Conservation (phyloP, 2,888 invertebrate genomes). For the Prosapia bicincta region DNA sequence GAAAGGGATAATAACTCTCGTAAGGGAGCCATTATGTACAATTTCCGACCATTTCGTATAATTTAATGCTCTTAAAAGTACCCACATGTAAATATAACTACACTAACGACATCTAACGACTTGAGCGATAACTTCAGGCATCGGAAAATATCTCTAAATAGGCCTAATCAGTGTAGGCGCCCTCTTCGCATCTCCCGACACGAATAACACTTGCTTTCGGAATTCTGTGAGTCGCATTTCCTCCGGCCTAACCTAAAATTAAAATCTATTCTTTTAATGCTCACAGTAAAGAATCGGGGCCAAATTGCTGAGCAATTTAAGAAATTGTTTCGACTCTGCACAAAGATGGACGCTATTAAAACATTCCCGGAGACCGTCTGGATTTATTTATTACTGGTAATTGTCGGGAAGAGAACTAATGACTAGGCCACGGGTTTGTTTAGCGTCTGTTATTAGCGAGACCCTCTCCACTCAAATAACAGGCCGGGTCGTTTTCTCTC, state of each 20-base stretch:
- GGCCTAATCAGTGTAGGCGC: background rate
- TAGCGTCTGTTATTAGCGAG: constrained; percentile 25
- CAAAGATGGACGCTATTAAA: background rate
- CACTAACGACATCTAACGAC: too few relatives aligned
- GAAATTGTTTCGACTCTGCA: background rate
- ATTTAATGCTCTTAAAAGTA: too few relatives aligned
- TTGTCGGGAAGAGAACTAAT: constrained; percentile 8
- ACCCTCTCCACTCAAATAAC: background rate
- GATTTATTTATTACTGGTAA: background rate
- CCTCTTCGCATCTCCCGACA: background rate
- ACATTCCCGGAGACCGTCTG: background rate
- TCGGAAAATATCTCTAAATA: too few relatives aligned
- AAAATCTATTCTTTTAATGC: background rate
- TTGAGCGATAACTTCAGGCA: too few relatives aligned
- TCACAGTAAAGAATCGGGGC: background rate
- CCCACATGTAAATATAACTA: too few relatives aligned
- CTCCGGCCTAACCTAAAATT: background rate
- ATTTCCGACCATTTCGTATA: too few relatives aligned
- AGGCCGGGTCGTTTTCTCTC: background rate
- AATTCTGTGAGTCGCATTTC: background rate
- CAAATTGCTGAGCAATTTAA: background rate
- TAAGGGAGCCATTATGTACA: too few relatives aligned
- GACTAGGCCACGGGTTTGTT: constrained; percentile 21
- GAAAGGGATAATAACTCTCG: too few relatives aligned
- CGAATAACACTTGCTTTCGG: background rate